These are phyloP conservation scores for Muntiacus reevesi DNA, from an alignment of 2,113 vertebrate species.

Conservation along the genomic window DNA sequence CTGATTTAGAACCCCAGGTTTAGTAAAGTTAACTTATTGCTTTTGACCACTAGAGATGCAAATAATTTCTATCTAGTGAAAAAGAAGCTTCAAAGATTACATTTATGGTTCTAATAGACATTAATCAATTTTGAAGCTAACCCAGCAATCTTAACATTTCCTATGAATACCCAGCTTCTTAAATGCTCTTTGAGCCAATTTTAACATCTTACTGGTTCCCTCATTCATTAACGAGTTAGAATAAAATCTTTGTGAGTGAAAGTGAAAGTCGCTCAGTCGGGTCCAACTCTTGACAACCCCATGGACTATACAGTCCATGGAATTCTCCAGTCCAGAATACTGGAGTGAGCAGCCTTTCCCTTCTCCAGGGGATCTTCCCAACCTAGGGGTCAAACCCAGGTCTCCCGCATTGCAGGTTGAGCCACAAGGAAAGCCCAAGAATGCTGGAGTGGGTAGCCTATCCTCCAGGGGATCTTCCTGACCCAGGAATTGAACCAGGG, in stretches of 20 bases:
- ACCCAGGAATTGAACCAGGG: background rate
- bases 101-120: background rate
- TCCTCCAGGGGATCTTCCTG: background rate
- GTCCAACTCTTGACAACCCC: background rate
- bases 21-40: background rate
- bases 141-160: background rate
- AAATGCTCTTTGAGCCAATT: background rate
- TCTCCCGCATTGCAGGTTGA: background rate
- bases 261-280: fast-evolving
- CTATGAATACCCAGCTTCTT: background rate
- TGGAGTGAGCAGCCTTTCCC: background rate
- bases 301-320: background rate
- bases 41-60: background rate
- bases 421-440: background rate
- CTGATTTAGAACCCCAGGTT: background rate
- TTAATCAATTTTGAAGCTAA: background rate
- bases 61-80: background rate
- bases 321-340: background rate
- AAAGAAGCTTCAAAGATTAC: background rate
- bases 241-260: background rate
- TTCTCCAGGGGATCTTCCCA: background rate
- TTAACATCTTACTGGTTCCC: background rate
- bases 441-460: background rate
- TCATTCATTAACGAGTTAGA: background rate
- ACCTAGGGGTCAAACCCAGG: background rate